Evolutionary conservation across 2,888 invertebrate species (phyloP).

Genomic region (Hermaeophaga mercurialis): DNA sequence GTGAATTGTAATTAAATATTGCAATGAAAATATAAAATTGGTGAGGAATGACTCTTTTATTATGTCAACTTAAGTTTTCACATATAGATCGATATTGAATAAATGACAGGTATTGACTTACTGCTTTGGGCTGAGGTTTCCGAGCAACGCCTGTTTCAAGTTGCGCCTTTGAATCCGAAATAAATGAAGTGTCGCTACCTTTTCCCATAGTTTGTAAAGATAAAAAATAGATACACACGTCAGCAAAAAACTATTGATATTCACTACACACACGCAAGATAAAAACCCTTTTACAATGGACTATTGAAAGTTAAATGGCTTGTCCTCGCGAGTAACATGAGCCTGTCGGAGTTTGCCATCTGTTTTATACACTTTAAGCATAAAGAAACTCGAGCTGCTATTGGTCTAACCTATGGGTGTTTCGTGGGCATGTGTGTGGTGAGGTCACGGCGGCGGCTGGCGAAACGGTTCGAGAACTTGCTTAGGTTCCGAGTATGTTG

Average conservation of each 20-base stretch:
- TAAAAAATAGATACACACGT: background rate
- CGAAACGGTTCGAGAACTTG: background rate
- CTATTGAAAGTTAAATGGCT: background rate
- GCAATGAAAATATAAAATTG: too few species aligned
- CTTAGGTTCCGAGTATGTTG: too few species aligned
- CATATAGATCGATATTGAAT: too few species aligned
- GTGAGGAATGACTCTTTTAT: too few species aligned
- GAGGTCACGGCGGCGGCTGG: background rate
- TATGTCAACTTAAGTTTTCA: too few species aligned
- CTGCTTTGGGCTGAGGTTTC: slow-evolving; percentile 22
- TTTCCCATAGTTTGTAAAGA: slow-evolving; percentile 41
- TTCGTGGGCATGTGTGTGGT: slow-evolving; percentile 4
- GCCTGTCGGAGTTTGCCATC: background rate
- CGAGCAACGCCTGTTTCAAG: slow-evolving; percentile 31
- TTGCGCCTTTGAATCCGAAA: slow-evolving; percentile 30
- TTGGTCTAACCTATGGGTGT: slow-evolving; percentile 6
- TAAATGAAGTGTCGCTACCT: slow-evolving; percentile 44
- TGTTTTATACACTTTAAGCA: slow-evolving; percentile 7
- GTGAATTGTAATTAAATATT: too few species aligned
- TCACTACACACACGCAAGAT: background rate
- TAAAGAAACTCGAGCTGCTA: background rate
- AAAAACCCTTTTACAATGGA: background rate
- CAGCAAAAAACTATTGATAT: background rate
- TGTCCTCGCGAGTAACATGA: slow-evolving; percentile 5
- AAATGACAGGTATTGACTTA: slow-evolving; percentile 24